Conservation (phyloP, 2,113 vertebrate species). For the Hymenochirus boettgeri region DNA sequence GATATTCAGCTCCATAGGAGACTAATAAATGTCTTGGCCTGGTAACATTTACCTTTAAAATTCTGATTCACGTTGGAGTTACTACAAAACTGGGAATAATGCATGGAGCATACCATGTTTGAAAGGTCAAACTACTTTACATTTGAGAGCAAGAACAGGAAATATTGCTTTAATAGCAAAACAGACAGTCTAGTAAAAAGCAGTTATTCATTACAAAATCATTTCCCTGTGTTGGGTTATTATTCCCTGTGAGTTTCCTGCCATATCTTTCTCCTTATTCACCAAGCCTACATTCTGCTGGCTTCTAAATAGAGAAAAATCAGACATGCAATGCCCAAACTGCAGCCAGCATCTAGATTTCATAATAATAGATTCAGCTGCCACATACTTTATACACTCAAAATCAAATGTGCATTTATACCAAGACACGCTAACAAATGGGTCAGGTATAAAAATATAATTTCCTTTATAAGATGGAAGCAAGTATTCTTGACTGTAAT, state of each 20-base stretch:
- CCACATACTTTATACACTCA: slow-evolving; percentile 8
- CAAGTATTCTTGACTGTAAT: slow-evolving; percentile 28
- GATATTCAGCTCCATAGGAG: neutral
- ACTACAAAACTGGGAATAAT: slow-evolving; percentile 21
- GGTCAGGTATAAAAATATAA: slow-evolving; percentile 22
- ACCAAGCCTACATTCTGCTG: slow-evolving; percentile 25
- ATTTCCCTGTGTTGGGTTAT: slow-evolving; percentile 18
- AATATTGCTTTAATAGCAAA: slow-evolving; percentile 26
- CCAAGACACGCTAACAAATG: slow-evolving; percentile 9
- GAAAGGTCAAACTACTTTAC: slow-evolving; percentile 15
- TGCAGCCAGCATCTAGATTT: slow-evolving; percentile 6
- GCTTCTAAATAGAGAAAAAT: slow-evolving; percentile 17
- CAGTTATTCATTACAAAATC: slow-evolving; percentile 26
- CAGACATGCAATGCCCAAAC: slow-evolving; percentile 6
- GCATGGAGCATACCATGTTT: slow-evolving; percentile 4
- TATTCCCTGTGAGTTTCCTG: slow-evolving; percentile 14
- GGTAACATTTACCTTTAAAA: slow-evolving; percentile 14
- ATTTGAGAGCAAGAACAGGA: slow-evolving; percentile 24
- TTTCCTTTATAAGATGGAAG: slow-evolving; percentile 15
- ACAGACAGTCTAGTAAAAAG: slow-evolving; percentile 31
- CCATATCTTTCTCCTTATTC: slow-evolving; percentile 30
- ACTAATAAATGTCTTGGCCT: slow-evolving; percentile 13
- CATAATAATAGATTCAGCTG: slow-evolving; percentile 16
- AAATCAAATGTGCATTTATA: neutral
- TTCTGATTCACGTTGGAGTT: slow-evolving; percentile 3